A percentile compares a stretch with the other conserved stretches of the same genome.
These are phyloP conservation scores for Trissolcus brochymenae DNA, from an alignment of 2,888 invertebrate species.

Conservation along the genomic window DNA sequence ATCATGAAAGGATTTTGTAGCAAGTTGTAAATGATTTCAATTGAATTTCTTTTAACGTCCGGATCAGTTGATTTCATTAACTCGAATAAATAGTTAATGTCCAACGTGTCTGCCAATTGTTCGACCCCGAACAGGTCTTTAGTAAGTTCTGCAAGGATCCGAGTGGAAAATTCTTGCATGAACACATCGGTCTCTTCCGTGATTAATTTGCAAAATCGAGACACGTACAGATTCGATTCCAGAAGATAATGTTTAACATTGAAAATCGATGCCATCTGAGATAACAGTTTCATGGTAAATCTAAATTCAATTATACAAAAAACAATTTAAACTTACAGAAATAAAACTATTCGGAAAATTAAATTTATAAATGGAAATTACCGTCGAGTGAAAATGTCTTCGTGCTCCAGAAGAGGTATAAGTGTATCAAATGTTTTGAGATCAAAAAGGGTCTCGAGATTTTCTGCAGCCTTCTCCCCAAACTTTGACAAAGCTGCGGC, in stretches of 20 bases:
- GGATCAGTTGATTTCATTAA: constrained; percentile 79
- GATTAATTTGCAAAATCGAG: constrained; percentile 76
- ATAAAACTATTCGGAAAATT: neutral
- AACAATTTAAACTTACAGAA: neutral
- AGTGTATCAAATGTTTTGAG: constrained; percentile 64
- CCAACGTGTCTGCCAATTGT: constrained; percentile 73
- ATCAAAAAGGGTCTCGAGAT: constrained; percentile 66
- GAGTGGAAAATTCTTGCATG: constrained; percentile 78
- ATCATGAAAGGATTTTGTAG: constrained; percentile 78
- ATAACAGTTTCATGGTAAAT: constrained; percentile 78
- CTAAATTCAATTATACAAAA: constrained; percentile 69
- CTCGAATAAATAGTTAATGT: constrained; percentile 76
- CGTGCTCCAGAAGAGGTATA: constrained; percentile 64
- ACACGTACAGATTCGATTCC: constrained; percentile 74
- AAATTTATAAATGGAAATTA: constrained; percentile 32
- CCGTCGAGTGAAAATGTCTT: constrained; percentile 69
- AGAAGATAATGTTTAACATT: constrained; percentile 77
- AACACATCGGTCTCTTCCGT: constrained; percentile 77
- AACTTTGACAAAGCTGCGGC: constrained; percentile 77
- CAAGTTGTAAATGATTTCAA: constrained; percentile 79
- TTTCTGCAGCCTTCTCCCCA: constrained; percentile 74
- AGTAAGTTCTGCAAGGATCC: constrained; percentile 78
- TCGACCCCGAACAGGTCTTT: constrained; percentile 77
- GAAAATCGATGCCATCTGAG: constrained; percentile 78
- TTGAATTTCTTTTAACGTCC: constrained; percentile 79